A percentile compares a stretch with the other conserved stretches of the same genome.
These are phyloP conservation scores for Hyposmocoma kahamanoa DNA, from an alignment of 1,140 invertebrate genomes.

Conservation along the genomic window DNA sequence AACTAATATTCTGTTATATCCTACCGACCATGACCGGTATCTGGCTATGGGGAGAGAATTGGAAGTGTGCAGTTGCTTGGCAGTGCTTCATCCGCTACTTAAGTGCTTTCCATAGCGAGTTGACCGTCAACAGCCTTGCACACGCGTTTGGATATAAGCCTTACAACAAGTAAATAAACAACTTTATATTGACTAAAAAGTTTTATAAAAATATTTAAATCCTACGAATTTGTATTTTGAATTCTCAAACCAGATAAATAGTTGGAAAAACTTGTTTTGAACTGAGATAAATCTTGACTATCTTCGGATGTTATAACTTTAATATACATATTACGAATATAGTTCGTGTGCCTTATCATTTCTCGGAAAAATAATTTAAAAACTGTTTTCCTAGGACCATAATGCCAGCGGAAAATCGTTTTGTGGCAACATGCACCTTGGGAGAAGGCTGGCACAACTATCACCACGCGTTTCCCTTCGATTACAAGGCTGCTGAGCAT, in stretches of 20 bases:
- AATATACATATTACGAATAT: too few species aligned
- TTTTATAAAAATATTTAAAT: background rate
- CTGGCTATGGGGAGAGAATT: slow-evolving; percentile 84
- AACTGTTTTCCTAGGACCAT: slow-evolving; percentile 70
- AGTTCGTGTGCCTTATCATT: too few species aligned
- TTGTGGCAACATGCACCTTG: slow-evolving; percentile 71
- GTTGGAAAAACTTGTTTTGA: too few species aligned
- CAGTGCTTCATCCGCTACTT: slow-evolving; percentile 59
- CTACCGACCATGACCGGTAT: slow-evolving; percentile 84
- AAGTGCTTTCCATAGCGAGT: slow-evolving; percentile 56
- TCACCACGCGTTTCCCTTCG: slow-evolving; percentile 93
- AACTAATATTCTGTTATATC: slow-evolving; percentile 83
- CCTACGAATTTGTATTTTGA: too few species aligned
- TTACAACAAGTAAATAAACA: slow-evolving; percentile 56
- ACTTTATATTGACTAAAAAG: background rate
- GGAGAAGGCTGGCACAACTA: slow-evolving; percentile 91
- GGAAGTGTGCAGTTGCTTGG: slow-evolving; percentile 57
- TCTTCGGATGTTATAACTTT: too few species aligned
- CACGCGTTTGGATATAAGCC: slow-evolving; percentile 58
- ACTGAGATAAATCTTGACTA: too few species aligned
- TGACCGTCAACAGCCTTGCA: slow-evolving; percentile 60
- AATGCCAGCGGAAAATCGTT: slow-evolving; percentile 75
- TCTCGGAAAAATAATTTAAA: too few species aligned
- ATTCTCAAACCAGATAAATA: too few species aligned
- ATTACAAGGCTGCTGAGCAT: slow-evolving; percentile 86